Conservation (phyloP, 2,888 invertebrate species). For the Teleiodes luculella region DNA sequence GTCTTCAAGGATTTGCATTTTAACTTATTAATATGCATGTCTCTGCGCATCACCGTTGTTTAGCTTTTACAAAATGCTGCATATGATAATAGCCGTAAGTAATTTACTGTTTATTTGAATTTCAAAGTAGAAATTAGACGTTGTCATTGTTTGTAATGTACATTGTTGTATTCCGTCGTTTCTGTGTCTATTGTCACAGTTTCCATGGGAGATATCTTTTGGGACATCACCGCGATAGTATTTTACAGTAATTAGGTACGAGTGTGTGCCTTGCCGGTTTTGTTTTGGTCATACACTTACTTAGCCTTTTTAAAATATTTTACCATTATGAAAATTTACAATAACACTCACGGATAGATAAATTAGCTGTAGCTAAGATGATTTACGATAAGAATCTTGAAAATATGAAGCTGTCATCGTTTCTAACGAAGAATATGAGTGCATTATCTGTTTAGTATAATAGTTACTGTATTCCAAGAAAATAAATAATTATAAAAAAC, state of each 20-base stretch:
- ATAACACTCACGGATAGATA: not conserved
- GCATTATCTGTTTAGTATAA: not conserved
- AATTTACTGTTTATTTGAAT: conserved; percentile 16
- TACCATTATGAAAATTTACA: conserved; percentile 2
- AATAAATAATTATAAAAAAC: not conserved
- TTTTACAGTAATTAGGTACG: not conserved
- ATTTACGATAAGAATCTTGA: not conserved
- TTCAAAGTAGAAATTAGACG: conserved; percentile 13
- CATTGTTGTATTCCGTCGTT: conserved; percentile 46
- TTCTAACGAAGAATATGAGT: not conserved
- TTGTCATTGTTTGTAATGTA: conserved; percentile 33
- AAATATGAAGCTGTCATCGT: conserved; percentile 1
- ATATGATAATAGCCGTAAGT: conserved; percentile 4
- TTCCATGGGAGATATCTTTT: conserved; percentile 48
- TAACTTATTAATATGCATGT: not conserved
- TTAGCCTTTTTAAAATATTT: not conserved
- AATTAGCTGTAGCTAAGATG: not conserved
- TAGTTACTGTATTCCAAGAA: not conserved
- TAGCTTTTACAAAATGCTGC: not conserved
- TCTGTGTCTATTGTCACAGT: conserved; percentile 33
- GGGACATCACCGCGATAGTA: conserved; percentile 34
- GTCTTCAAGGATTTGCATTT: not conserved
- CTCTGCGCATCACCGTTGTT: not conserved
- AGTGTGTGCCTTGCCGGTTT: not conserved
- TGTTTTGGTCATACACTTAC: conserved; percentile 8